Evolutionary conservation across 2,797 vertebrate species (phyloP).

Genomic region (Scyliorhinus canicula): DNA sequence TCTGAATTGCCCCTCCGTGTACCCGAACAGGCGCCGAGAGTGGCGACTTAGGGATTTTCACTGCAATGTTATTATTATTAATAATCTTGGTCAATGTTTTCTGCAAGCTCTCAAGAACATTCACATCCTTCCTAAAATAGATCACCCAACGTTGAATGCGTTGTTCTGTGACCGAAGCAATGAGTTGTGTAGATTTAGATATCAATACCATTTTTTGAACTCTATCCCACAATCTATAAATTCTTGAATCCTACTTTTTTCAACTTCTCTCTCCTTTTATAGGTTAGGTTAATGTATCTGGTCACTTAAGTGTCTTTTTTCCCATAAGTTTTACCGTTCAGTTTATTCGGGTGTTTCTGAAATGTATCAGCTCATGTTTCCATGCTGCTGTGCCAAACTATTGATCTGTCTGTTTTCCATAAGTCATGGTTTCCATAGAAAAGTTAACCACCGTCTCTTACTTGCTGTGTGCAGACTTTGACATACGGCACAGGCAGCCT

Average conservation of each 20-base stretch:
- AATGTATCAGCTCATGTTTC: not conserved
- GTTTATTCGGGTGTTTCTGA: too few relatives aligned
- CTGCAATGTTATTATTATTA: too few relatives aligned
- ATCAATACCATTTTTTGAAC: too few relatives aligned
- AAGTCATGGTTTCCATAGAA: not conserved
- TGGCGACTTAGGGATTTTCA: too few relatives aligned
- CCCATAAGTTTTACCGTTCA: not conserved
- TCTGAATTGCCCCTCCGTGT: too few relatives aligned
- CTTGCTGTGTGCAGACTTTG: not conserved
- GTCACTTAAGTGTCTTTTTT: not conserved
- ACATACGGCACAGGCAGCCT: too few relatives aligned
- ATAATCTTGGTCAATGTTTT: not conserved
- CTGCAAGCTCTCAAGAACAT: not conserved
- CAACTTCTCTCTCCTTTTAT: too few relatives aligned
- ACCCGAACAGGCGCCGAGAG: too few relatives aligned
- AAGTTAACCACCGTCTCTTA: not conserved
- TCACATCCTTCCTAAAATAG: not conserved
- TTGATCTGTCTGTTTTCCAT: not conserved
- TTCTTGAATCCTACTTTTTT: too few relatives aligned
- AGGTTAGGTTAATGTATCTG: too few relatives aligned
- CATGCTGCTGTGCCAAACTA: not conserved
- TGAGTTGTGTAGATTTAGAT: too few relatives aligned
- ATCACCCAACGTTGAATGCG: not conserved
- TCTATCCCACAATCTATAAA: too few relatives aligned
- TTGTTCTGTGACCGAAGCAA: not conserved